Evolutionary conservation across 2,888 invertebrate genomes (phyloP).

Genomic region (Sepioteuthis lessoniana): DNA sequence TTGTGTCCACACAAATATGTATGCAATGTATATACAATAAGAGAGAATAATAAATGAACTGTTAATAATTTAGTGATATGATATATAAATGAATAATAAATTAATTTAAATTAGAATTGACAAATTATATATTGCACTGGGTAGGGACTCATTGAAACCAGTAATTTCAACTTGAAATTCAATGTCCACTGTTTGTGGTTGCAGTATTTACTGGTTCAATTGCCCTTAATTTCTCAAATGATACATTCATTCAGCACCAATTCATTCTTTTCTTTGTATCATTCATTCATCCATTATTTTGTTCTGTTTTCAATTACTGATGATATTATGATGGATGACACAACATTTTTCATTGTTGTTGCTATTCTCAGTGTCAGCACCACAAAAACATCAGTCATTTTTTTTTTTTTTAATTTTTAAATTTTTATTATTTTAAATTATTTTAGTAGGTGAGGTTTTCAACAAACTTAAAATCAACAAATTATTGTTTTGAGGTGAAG

Average conservation of each 20-base stretch:
- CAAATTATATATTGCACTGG: conserved; percentile 33
- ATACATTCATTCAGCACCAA: conserved; percentile 33
- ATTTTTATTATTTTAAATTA: conserved; percentile 23
- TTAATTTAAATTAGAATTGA: conserved; percentile 33
- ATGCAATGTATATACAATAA: background rate
- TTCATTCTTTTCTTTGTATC: background rate
- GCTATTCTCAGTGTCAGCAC: conserved; percentile 8
- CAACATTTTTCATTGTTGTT: background rate
- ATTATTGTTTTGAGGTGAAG: background rate
- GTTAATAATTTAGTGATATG: conserved; percentile 33
- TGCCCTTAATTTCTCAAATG: background rate
- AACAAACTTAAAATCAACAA: conserved; percentile 33
- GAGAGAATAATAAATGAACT: conserved; percentile 23
- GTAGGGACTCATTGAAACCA: background rate
- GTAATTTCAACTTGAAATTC: background rate
- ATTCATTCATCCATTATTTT: background rate
- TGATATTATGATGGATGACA: conserved; percentile 2
- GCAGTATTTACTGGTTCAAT: background rate
- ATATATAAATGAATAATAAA: conserved; percentile 25
- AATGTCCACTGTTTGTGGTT: background rate
- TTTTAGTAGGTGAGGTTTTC: conserved; percentile 23
- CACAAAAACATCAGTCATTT: conserved; percentile 11
- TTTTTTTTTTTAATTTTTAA: background rate
- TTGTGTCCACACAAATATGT: background rate
- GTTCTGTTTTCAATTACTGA: conserved; percentile 21